These are phyloP conservation scores for Iselma pallidipennis DNA, from an alignment of 2,888 invertebrate species.

Conservation along the genomic window DNA sequence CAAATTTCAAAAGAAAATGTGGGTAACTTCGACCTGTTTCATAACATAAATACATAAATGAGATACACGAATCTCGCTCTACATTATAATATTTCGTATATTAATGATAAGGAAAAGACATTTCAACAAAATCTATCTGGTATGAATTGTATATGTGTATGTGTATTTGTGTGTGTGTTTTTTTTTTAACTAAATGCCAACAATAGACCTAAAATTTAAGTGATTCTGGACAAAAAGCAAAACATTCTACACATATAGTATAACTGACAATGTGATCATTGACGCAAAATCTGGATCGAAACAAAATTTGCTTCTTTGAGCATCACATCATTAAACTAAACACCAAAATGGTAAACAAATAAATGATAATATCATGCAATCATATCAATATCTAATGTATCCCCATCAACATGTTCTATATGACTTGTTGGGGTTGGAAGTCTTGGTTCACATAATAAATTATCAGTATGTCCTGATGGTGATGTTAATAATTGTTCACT, in stretches of 20 bases:
- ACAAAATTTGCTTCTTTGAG: too few species aligned
- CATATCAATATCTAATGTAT: slow-evolving; percentile 61
- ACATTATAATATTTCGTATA: not conserved
- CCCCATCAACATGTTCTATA: slow-evolving; percentile 57
- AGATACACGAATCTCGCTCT: slow-evolving; percentile 17
- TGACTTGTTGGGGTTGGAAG: slow-evolving; percentile 56
- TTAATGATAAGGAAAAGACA: not conserved
- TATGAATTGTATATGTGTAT: slow-evolving; percentile 6
- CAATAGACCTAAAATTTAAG: slow-evolving; percentile 21
- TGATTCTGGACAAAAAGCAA: slow-evolving; percentile 18
- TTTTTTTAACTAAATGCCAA: slow-evolving; percentile 27
- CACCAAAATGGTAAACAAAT: slow-evolving; percentile 2
- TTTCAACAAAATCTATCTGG: slow-evolving; percentile 6
- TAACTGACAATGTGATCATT: slow-evolving; percentile 17
- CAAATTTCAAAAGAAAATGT: not conserved
- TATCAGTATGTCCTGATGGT: slow-evolving; percentile 63
- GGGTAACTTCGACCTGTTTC: not conserved
- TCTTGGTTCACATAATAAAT: slow-evolving; percentile 61
- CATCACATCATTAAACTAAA: slow-evolving; percentile 4
- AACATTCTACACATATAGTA: slow-evolving; percentile 13
- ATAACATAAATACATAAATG: slow-evolving; percentile 19
- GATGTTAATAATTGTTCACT: slow-evolving; percentile 64
- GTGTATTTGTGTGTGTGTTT: too few species aligned
- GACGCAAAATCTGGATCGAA: too few species aligned
- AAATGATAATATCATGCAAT: slow-evolving; percentile 54